Base-by-base conservation (phyloP, 2,888 invertebrate species). In the Ophion ellenae region DNA sequence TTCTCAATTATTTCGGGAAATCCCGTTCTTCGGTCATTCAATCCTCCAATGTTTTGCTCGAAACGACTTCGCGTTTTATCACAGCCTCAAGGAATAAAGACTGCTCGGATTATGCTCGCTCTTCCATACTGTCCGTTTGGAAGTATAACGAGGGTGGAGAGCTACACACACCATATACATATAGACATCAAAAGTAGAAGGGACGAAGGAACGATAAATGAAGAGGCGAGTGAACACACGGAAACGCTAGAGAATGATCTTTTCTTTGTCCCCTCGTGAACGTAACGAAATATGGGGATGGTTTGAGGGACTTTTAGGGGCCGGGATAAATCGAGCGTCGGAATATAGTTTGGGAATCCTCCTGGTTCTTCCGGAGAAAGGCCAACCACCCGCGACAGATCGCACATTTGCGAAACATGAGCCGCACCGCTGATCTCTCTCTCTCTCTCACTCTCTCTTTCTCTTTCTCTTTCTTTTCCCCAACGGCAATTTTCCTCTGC, bases 31-130 rank as follows among this genome's bases (percentile, higher is more conserved):
- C 2, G 77, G 45, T n/a, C 71, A 74, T 61, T 75, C 59, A 59
- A 75, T 78, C 80, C 70, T 47, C 63, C 28, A 11, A 14, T n/a
- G 66, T 77, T 83, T 82, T 64, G 67, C 17, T n/a, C 89, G 88
- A 90, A 90, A 91, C 90, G 92, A 92, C 89, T 90, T 90, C 91
- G 90, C 91, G 90, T 91, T 93, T 93, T 92, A 93, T 11, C 28
- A 36, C 67, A 28, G 28, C 5, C 2, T n/a, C 17, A 47, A 28
- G 66, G 47, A 24, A 67, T 59, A 67, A 59, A 76, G 67, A 77
- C 76, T 40, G 45, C 87, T 91, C 90, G 90, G 92, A 93, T 93
- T 92, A 92, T 91, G 91, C 90, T 91, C 90, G 90, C 88, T 91
- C 89, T 91, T 91, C 90, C 90, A 89, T 89, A 28, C 40, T 61